Conservation (phyloP, 2,888 invertebrate genomes). For the Cacoxenus indagator region DNA sequence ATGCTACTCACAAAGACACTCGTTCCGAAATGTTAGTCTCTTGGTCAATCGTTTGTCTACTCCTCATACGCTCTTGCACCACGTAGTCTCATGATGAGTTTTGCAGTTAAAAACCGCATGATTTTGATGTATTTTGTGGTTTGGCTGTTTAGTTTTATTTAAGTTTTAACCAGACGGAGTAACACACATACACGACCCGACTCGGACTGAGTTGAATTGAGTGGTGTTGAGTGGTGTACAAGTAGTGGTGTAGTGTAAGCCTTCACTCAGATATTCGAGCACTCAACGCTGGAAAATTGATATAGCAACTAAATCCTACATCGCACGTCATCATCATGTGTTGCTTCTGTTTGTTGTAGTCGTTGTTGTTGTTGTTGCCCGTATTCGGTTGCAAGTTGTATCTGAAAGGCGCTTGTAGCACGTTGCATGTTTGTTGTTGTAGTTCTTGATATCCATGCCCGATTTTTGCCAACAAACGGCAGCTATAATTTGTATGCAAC, state of each 20-base stretch:
- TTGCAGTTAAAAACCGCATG: conserved; percentile 51
- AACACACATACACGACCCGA: no score
- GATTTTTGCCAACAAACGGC: conserved; percentile 3
- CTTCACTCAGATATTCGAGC: no score
- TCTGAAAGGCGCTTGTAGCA: neutral
- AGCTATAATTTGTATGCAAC: conserved; percentile 11
- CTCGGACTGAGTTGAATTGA: no score
- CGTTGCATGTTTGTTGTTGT: neutral
- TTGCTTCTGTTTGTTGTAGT: neutral
- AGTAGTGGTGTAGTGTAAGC: neutral
- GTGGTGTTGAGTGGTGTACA: no score
- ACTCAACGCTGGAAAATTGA: conserved; percentile 20
- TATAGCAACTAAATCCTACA: conserved; percentile 8
- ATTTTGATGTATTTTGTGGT: conserved; percentile 64
- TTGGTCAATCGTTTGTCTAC: no score
- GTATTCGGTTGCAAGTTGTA: neutral
- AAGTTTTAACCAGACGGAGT: no score
- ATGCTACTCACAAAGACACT: no score
- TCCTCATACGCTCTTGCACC: no score
- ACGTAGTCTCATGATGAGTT: conserved; percentile 19
- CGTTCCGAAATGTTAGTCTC: no score
- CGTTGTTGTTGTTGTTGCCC: neutral
- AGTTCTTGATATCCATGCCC: neutral
- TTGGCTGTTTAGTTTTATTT: conserved; percentile 53
- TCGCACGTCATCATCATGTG: neutral